Evolutionary conservation across 2,113 vertebrate genomes (phyloP).

Genomic region (Engraulis encrasicolus): DNA sequence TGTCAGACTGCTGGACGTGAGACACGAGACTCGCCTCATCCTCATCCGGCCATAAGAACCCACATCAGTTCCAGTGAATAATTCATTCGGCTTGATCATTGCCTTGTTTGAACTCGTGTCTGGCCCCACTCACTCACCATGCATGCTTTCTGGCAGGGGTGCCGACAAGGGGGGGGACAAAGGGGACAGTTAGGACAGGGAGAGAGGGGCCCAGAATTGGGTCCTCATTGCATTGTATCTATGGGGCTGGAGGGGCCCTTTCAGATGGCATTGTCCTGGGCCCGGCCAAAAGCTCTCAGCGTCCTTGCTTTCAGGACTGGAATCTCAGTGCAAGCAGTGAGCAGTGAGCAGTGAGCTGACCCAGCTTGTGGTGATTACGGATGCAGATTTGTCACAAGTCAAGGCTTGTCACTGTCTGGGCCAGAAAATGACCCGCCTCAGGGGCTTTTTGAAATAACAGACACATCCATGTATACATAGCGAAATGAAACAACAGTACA

Average conservation of each 20-base stretch:
- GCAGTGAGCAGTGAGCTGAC: no score
- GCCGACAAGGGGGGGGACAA: neutral
- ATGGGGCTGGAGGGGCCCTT: no score
- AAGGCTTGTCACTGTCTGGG: neutral
- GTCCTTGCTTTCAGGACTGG: no score
- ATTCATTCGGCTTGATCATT: neutral
- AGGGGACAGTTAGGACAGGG: no score
- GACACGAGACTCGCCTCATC: no score
- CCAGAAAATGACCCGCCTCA: neutral
- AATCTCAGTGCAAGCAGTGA: no score
- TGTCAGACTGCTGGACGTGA: neutral
- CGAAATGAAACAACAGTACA: neutral
- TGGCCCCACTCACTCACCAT: neutral
- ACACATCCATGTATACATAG: neutral
- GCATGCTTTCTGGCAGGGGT: neutral
- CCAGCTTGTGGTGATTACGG: no score
- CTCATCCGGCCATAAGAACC: neutral
- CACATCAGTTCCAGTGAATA: neutral
- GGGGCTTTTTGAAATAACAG: neutral
- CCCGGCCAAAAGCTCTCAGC: no score
- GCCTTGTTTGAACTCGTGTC: neutral
- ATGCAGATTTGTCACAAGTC: neutral
- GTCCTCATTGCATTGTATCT: no score
- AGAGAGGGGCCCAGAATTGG: no score
- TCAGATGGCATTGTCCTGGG: no score